A percentile compares a stretch with the other conserved stretches of the same genome.
phyloP scores from a whole-genome alignment of 2,797 vertebrate genomes.

The Pipistrellus pygmaeus region DNA sequence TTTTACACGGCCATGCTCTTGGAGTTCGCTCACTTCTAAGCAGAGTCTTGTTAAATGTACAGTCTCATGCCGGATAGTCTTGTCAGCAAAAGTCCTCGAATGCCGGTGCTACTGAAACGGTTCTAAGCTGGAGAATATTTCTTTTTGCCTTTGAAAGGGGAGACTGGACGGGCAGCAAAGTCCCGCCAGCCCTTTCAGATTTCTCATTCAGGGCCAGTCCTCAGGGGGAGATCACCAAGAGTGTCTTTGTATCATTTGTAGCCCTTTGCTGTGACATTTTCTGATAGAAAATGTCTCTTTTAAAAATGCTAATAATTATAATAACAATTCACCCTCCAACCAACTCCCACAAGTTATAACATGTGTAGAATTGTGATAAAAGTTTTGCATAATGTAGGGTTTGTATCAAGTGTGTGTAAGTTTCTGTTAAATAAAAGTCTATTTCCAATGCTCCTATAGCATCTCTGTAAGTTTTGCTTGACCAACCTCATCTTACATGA shows the following conservation, averaged over 20 bases:
- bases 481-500: slow-evolving; percentile 60
- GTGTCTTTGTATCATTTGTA: slow-evolving; percentile 30
- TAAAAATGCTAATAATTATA: slow-evolving; percentile 65
- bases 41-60: not conserved
- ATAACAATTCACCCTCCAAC: slow-evolving; percentile 43
- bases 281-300: slow-evolving; percentile 69
- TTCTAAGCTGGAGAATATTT: slow-evolving; percentile 11
- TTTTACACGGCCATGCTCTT: not conserved
- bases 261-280: slow-evolving; percentile 66
- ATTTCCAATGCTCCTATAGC: slow-evolving; percentile 79
- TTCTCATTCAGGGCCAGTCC: slow-evolving; percentile 28
- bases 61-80: not conserved
- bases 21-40: not conserved
- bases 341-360: slow-evolving; percentile 72
- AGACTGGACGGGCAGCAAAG: not conserved
- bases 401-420: slow-evolving; percentile 83
- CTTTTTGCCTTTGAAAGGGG: slow-evolving; percentile 1
- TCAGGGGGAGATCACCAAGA: not conserved
- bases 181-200: not conserved
- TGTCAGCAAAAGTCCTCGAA: slow-evolving; percentile 4
- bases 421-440: slow-evolving; percentile 86
- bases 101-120: slow-evolving; percentile 32
- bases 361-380: slow-evolving; percentile 83
- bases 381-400: slow-evolving; percentile 83
- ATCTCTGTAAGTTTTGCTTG: slow-evolving; percentile 86